Percentiles rank a stretch among this genome's conserved stretches.
phyloP scores from a whole-genome alignment of 2,113 vertebrate species.

The Pimephales promelas region DNA sequence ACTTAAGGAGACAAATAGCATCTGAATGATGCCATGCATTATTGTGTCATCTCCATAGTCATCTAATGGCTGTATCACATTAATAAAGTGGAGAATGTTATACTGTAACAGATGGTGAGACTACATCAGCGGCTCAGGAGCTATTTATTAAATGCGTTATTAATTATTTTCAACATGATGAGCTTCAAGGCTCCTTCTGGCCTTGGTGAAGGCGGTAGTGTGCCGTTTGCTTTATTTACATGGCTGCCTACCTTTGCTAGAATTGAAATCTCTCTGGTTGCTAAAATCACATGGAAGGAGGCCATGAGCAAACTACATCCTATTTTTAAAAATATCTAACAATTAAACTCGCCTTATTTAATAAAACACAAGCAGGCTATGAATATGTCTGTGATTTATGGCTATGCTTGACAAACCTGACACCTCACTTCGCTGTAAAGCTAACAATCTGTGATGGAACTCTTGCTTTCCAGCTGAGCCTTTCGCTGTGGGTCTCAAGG shows the following conservation, averaged over 20 bases:
- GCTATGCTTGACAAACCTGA: background rate
- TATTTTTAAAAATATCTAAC: constrained; percentile 3
- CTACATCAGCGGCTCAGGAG: constrained; percentile 75
- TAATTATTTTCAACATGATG: constrained; percentile 80
- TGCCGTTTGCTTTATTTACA: constrained; percentile 65
- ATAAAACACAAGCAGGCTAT: background rate
- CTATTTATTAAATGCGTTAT: constrained; percentile 83
- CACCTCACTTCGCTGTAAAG: constrained; percentile 29
- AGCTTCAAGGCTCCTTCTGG: constrained; percentile 73
- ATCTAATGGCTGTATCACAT: constrained; percentile 75
- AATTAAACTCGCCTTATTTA: constrained; percentile 6
- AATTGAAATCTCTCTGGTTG: constrained; percentile 11
- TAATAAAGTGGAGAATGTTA: constrained; percentile 75
- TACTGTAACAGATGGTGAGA: constrained; percentile 77
- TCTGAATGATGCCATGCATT: constrained; percentile 76
- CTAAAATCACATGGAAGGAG: background rate
- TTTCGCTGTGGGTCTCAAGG: constrained; percentile 42
- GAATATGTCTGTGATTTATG: constrained; percentile 41
- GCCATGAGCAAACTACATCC: background rate
- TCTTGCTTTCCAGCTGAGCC: constrained; percentile 47
- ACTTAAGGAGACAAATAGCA: constrained; percentile 75
- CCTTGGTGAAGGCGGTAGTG: constrained; percentile 53
- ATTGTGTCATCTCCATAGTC: constrained; percentile 74
- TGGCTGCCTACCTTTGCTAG: constrained; percentile 42
- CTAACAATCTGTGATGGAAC: constrained; percentile 53